These are phyloP conservation scores for Eupithecia subumbrata DNA, from an alignment of 2,888 invertebrate species.

Conservation along the genomic window DNA sequence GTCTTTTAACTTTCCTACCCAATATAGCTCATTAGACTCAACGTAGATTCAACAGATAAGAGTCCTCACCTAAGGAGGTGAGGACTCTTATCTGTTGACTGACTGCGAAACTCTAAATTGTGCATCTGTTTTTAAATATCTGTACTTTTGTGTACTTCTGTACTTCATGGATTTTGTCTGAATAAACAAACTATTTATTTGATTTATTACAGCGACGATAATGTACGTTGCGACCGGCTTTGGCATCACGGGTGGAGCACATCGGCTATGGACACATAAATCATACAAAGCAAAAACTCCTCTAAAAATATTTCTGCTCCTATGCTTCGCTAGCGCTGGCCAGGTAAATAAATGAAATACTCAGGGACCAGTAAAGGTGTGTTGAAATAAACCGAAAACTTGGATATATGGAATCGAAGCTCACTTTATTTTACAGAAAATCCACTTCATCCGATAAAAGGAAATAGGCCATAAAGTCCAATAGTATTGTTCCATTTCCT, in stretches of 20 bases:
- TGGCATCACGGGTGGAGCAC: conserved; percentile 89
- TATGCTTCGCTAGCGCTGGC: conserved; percentile 86
- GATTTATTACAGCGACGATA: conserved; percentile 70
- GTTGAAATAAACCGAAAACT: conserved; percentile 4
- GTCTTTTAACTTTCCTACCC: no score
- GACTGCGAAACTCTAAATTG: neutral
- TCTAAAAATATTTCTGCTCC: conserved; percentile 83
- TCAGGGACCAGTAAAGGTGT: neutral
- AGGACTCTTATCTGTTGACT: neutral
- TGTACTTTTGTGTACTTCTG: no score
- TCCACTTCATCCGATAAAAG: conserved; percentile 43
- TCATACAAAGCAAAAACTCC: conserved; percentile 87
- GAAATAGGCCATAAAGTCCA: conserved; percentile 45
- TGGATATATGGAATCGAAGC: conserved; percentile 10
- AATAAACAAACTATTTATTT: neutral
- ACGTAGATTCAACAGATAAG: no score
- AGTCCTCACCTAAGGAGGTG: no score
- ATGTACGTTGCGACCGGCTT: conserved; percentile 86
- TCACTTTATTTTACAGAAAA: conserved; percentile 39
- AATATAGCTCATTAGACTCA: no score
- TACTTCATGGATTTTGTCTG: neutral
- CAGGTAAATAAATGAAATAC: conserved; percentile 80
- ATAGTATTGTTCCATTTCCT: conserved; percentile 44
- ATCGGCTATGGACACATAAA: conserved; percentile 87
- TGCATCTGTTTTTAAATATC: no score